Evolutionary conservation across 2,888 invertebrate genomes (phyloP), one percentile per base, ranked within the genome.

Genomic region (Abrostola tripartita): DNA sequence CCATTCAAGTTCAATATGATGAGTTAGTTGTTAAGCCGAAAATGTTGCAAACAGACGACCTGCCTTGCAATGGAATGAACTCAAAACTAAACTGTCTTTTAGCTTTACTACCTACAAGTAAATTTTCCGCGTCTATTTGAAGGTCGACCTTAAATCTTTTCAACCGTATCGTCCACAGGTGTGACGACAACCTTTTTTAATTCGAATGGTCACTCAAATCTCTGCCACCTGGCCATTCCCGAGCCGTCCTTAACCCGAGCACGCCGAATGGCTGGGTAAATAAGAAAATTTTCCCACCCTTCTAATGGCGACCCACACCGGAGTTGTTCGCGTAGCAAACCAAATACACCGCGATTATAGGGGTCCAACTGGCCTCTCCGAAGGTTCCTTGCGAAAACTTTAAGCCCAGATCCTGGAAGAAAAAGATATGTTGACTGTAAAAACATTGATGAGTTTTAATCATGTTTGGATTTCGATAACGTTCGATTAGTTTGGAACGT

Each of bases 241-340:
- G 65, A 54, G 35, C 60, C 42, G 68, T 74, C 77, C 61, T 68
- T 74, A 72, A 71, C 72, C 69, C 67, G 83, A 84, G 51, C 12
- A 64, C 11, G 36, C 74, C 78, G 49, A 58, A 61, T 81, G 69
- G 79, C 88, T 89, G 89, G 62, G 81, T 83, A 88, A 88, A 90
- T 86, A 89, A 79, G 78, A 79, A 83, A 82, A 81, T 83, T 6
- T 89, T 90, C 88, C 87, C 89, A 90, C 88, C 83, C 85, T 81
- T 86, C 86, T 88, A 89, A 89, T 88, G 85, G 87, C 66, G 73
- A 70, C 61, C 72, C 68, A 79, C 76, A 73, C 65, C 56, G 56
- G 65, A 66, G 70, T 68, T 71, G 72, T 75, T 73, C 73, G 74
- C 78, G 77, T 74, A 69, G 74, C 68, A 82, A 81, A 72, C 76